Percentiles rank a stretch among this genome's conserved stretches.
Evolutionary conservation across 2,113 vertebrate genomes (phyloP).

Genomic region (Lepus timidus): DNA sequence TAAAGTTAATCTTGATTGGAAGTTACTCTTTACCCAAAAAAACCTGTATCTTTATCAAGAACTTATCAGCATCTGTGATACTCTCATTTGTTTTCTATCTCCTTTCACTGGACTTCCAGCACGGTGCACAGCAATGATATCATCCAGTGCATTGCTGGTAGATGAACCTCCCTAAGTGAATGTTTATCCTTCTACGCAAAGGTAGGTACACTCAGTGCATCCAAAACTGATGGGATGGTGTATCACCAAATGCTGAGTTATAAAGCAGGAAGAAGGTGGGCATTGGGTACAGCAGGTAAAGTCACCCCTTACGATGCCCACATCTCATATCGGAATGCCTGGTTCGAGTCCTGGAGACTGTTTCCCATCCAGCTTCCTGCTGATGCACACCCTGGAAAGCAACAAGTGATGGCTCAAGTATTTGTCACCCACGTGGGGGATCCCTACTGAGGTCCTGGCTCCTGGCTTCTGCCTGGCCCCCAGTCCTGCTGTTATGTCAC

Average conservation of each 20-base stretch:
- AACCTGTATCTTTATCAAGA: not conserved
- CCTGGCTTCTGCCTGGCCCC: too few relatives aligned
- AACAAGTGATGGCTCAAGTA: too few relatives aligned
- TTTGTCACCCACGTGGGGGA: too few relatives aligned
- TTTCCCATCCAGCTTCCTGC: too few relatives aligned
- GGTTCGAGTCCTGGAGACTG: too few relatives aligned
- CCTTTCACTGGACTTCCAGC: not conserved
- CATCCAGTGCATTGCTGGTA: not conserved
- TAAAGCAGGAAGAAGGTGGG: not conserved
- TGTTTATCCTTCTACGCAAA: not conserved
- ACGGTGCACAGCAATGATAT: not conserved
- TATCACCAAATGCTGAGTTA: not conserved
- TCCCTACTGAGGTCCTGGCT: too few relatives aligned
- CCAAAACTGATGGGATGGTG: not conserved
- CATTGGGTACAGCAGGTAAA: too few relatives aligned
- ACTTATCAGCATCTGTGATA: not conserved
- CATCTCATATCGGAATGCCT: not conserved
- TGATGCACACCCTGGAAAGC: too few relatives aligned
- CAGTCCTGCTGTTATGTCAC: not conserved
- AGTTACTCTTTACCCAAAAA: not conserved
- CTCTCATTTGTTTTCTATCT: slow-evolving; percentile 1
- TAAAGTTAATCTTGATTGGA: not conserved
- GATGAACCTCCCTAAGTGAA: not conserved
- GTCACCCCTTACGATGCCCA: not conserved
- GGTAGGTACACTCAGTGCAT: not conserved